Base-by-base conservation (phyloP, 2,113 vertebrate species). In the Rhodinocichla rosea region DNA sequence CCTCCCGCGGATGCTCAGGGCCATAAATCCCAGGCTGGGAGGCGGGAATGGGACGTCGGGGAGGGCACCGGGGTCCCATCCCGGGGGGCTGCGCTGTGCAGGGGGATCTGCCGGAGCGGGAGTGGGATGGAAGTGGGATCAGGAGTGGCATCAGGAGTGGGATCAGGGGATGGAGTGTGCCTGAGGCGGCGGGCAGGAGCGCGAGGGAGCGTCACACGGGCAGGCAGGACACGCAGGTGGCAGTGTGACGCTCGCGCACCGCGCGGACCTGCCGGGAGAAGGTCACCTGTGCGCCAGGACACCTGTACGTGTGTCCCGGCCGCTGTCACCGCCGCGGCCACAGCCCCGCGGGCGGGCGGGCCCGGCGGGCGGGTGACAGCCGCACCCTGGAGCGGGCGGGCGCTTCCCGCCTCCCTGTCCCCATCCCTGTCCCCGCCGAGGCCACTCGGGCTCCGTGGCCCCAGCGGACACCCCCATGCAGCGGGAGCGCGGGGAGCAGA, bases 1-100 rank as follows among this genome's bases (percentile, higher is more conserved):
- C 62, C 86, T 88, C 79, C 27, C 1, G 3, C 9, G 3, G 55
- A 42, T 65, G n/a, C 67, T 70, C 6, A 1, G 65, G 21, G 89
- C 83, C 52, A 76, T 96, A 96, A 96, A 95, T 6, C 40, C 62
- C 13, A 0, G 69, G 28, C 19, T 28, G 0, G 0, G 4, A 23
- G 22, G 15, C 3, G 3, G 55, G 22, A 27, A 26, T 3, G 21
- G 14, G n/a, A 28, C 1, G 2, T 3, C 1, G 0, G 24, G 49
- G 42, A 39, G 24, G 56, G 28, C 68, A 40, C 76, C 7, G 33
- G 8, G 6, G 23, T 56, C 50, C 39, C 63, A 12, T 18, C 37
- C 8, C 9, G 1, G 50, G n/a, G 44, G 20, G 18, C 40, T 20
- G 40, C 39, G 28, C 28, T 3, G 24, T 9, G 68, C 33, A 1